These are phyloP conservation scores for Falco biarmicus DNA, from an alignment of 2,797 vertebrate species.

Conservation along the genomic window DNA sequence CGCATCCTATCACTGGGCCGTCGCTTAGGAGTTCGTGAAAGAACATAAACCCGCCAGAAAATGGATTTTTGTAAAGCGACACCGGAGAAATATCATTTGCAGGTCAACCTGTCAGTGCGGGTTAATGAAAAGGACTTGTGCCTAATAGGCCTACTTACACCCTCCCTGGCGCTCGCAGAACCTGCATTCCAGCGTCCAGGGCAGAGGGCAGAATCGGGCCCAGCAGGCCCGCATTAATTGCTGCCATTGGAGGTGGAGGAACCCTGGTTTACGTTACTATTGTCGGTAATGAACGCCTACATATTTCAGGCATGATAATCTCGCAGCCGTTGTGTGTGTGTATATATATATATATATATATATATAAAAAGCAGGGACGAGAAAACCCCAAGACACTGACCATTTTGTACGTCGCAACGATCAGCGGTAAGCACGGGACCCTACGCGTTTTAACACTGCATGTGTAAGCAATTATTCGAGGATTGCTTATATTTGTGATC, in stretches of 20 bases:
- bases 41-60: not conserved
- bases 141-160: conserved; percentile 2
- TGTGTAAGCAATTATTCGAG: conserved; percentile 64
- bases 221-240: conserved; percentile 16
- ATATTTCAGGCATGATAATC: conserved; percentile 11
- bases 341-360: no score
- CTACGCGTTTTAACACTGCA: not conserved
- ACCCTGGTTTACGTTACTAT: conserved; percentile 25
- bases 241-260: not conserved
- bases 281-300: conserved; percentile 5
- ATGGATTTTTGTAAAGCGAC: not conserved
- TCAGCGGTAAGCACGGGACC: not conserved
- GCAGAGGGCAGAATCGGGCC: conserved; percentile 38
- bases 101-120: conserved; percentile 44
- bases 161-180: not conserved
- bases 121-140: conserved; percentile 59
- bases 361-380: not conserved
- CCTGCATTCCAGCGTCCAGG: not conserved
- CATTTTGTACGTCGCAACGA: not conserved
- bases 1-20: rapidly evolving
- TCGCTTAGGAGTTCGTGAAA: rapidly evolving
- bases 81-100: conserved; percentile 44
- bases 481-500: conserved; percentile 50
- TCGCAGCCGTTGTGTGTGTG: not conserved
- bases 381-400: not conserved